Evolutionary conservation across 2,797 vertebrate genomes (phyloP), one percentile per base, ranked within the genome.

Genomic region (Acridotheres tristis): DNA sequence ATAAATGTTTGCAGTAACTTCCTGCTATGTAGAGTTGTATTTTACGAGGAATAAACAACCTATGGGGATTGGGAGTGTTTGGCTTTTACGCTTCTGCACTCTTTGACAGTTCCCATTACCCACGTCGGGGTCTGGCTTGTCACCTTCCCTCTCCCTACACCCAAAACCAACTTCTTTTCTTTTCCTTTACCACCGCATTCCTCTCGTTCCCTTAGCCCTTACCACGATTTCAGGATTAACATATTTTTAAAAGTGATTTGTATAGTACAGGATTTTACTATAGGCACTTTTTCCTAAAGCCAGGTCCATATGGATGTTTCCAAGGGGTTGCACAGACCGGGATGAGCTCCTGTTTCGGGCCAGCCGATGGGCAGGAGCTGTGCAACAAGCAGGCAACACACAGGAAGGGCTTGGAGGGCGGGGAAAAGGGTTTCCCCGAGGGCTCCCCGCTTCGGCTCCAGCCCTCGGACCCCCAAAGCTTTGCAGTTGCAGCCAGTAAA

Each of bases 1-100:
- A 98, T 97, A 96, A 95, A 97, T 97, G 94, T 97, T 97, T 98
- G 96, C 97, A 96, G 97, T 92, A 97, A 97, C 96, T 97, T 98
- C 97, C 97, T 98, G 96, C 96, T 95, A 96, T 92, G 91, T 88
- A 85, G 97, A 96, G 90, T 94, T 97, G 92, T 97, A 93, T 97
- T 98, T 97, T 96, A 97, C 51, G 96, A 96, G 91, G 95, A 97
- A 97, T 95, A 97, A 97, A 96, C 97, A 97, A 97, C 91, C 90
- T 90, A 34, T 65, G 90, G 87, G 95, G 90, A 93, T 86, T 93
- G 89, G 79, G 93, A 91, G 88, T 30, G 67, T 87, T 90, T 20
- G 47, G 59, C 53, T 94, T 93, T 89, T 91, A 74, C 47, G 13
- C 50, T 92, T 58, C 77, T 78, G 73, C 79, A 23, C 85, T 66